Evolutionary conservation across 2,888 invertebrate genomes (phyloP), one percentile per base, ranked within the genome.

Genomic region (Sepioteuthis lessoniana): DNA sequence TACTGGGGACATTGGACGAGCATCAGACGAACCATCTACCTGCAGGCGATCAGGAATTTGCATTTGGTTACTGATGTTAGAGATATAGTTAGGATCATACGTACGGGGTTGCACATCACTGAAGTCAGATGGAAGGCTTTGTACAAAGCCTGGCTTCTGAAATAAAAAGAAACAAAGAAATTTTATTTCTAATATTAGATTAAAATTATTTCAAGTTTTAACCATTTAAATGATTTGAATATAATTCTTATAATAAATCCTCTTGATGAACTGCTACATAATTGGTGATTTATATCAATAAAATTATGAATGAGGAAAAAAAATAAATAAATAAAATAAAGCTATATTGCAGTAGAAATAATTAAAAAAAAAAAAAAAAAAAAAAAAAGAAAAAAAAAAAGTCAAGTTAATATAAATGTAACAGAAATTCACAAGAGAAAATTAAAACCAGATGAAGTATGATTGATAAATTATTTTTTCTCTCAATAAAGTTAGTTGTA

Each of bases 51-150:
- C 98, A 0, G 98, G 98, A 31, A 98, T 98, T 95, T 98, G 98
- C 98, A 98, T 98, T 97, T 98, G 98, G 96, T 98, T 98, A 96
- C 98, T 98, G 95, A 98, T 98, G 96, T 98, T 98, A 93, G 98
- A 98, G 94, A 98, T 98, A 96, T 98, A 98, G 96, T 98, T 98
- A 55, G 98, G 98, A 96, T 98, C 98, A 95, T 98, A 98, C 95
- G 97, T 97, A 94, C 97, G 95, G 0, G 96, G 95, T 90, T 96
- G 96, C 5, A 96, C 95, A 94, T 96, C 96, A 91, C 95, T 95
- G 95, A 96, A 96, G 94, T 96, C 96, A 46, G 96, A 96, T 0
- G 96, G 96, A 37, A 96, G 94, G 94, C 96, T 96, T 90, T 95
- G 95, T 21, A 96, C 95, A 92, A 95, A 95, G n/a, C 95, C 94